Conservation (phyloP, 2,888 invertebrate genomes). For the Lasioglossum malachurum region DNA sequence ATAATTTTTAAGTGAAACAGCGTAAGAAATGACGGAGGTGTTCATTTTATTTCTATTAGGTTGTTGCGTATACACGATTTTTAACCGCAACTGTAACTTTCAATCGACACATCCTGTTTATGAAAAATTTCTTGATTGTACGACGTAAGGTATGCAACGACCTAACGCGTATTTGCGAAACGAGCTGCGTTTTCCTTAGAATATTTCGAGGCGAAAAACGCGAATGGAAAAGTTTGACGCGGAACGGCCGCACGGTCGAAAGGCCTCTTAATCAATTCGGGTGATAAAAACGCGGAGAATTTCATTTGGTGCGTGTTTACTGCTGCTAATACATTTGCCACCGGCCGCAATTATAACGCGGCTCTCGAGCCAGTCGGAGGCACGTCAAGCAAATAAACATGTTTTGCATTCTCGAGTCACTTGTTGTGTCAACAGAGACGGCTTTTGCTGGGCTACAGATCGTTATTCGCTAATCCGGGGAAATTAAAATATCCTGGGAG, state of each 20-base stretch:
- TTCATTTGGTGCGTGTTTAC: constrained; percentile 1
- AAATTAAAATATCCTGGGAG: not conserved
- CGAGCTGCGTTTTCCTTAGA: not conserved
- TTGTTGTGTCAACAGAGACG: not conserved
- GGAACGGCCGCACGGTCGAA: not conserved
- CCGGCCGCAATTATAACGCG: not conserved
- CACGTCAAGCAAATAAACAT: not conserved
- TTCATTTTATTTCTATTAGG: not conserved
- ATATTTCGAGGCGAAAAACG: not conserved
- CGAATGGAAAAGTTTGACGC: constrained; percentile 1
- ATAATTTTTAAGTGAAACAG: not conserved
- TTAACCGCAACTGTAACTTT: not conserved
- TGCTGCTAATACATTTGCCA: not conserved
- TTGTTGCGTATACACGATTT: not conserved
- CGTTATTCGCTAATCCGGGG: not conserved
- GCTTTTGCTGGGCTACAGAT: not conserved
- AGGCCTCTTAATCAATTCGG: constrained; percentile 9
- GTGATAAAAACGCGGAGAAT: not conserved
- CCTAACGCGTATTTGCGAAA: not conserved
- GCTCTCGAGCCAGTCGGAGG: not conserved
- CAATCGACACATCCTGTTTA: not conserved
- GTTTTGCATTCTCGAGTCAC: constrained; percentile 19
- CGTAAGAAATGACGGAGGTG: not conserved
- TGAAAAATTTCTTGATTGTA: too few species aligned
- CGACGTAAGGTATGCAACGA: not conserved